Evolutionary conservation across 2,113 vertebrate genomes (phyloP), one percentile per base, ranked within the genome.

Genomic region (Rhea americana): DNA sequence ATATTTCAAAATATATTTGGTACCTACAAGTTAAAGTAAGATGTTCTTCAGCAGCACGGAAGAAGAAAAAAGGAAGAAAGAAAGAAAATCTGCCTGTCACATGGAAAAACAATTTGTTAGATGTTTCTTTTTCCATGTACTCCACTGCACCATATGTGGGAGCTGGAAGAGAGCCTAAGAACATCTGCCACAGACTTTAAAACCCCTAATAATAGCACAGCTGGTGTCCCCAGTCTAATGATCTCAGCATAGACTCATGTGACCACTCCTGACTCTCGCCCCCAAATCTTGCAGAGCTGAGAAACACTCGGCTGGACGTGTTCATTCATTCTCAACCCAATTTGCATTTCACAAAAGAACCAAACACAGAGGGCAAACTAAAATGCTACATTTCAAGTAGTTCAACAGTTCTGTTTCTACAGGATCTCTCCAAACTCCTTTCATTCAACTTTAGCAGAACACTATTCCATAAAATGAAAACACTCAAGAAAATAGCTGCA

Each of bases 131-230:
- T 88, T 87, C 93, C 92, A 70, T 59, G 84, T 76, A 77, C 89
- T 92, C 83, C 58, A 76, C 77, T 55, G 78, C 51, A 90, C 95
- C 96, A 84, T 95, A 93, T 95, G 96, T 82, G 76, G 90, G 93
- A 87, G 82, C 91, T 97, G 97, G 96, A 95, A 86, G 81, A 78
- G 50, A 11, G 96, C 96, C 97, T 50, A 47, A 63, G 85, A 97
- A 97, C 97, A 97, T 97, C 97, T 96, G 97, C 91, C 92, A 41
- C 10, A 41, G 94, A 88, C 94, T 86, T 94, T 83, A 94, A 97
- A 94, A 67, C 80, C 90, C 96, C 97, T 97, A 98, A 97, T 97
- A 98, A 98, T 96, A 97, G 97, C 95, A 86, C 97, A 98, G 97
- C 97, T 97, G 97, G 97, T 97, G 97, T 97, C 94, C 95, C 91